These are phyloP conservation scores for Eonycteris spelaea DNA, from an alignment of 2,113 vertebrate genomes.

Conservation along the genomic window DNA sequence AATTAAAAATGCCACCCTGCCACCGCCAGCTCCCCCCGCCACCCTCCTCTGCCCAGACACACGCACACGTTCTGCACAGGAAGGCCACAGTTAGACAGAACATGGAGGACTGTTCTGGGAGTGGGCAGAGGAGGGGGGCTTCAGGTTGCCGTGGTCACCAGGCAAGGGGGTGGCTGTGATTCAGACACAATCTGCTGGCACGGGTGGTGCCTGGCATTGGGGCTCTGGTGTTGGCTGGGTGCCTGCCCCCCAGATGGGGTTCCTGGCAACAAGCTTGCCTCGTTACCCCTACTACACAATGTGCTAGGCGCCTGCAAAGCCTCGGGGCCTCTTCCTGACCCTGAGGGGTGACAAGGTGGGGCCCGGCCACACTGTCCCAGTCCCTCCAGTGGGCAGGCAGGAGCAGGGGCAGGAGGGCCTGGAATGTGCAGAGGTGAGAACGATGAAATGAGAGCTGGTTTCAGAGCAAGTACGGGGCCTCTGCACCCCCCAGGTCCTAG, in stretches of 20 bases:
- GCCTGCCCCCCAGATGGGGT: constrained; percentile 32
- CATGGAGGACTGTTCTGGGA: constrained; percentile 50
- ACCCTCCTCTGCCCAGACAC: background rate
- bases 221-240: constrained; percentile 41
- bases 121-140: constrained; percentile 32
- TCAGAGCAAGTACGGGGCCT: background rate
- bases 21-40: background rate
- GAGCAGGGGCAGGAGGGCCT: background rate
- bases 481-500: background rate
- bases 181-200: constrained; percentile 66
- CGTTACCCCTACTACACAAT: background rate
- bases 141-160: constrained; percentile 69
- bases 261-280: background rate
- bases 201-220: constrained; percentile 36
- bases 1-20: background rate
- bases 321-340: background rate
- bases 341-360: background rate
- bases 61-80: background rate
- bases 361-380: background rate
- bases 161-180: constrained; percentile 62
- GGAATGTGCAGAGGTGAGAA: background rate
- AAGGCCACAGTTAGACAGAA: constrained; percentile 18
- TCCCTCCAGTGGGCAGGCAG: background rate
- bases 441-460: background rate
- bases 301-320: background rate